Evolutionary conservation across 2,113 vertebrate genomes (phyloP).

Genomic region (Meleagris gallopavo): DNA sequence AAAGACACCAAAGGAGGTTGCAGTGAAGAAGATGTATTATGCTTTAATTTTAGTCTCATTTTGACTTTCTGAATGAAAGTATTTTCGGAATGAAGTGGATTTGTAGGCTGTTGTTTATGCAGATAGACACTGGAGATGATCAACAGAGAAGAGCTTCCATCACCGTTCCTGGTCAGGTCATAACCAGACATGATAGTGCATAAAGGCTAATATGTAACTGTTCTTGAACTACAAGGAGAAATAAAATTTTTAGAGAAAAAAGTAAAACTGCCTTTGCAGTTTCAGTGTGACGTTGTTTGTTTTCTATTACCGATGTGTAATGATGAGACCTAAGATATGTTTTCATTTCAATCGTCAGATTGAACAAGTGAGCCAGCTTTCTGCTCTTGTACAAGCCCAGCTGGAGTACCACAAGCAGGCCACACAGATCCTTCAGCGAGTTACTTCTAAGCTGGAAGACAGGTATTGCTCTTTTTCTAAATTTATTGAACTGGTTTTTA

Average conservation of each 20-base stretch:
- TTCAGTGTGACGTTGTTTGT: background rate
- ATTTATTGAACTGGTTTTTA: background rate
- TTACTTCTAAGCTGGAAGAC: conserved; percentile 91
- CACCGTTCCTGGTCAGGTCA: background rate
- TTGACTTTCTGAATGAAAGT: background rate
- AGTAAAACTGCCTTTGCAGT: background rate
- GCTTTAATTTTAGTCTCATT: background rate
- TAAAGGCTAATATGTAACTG: background rate
- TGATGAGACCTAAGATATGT: background rate
- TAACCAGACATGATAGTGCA: background rate
- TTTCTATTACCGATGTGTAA: background rate
- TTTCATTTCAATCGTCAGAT: conserved; percentile 80
- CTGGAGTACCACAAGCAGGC: conserved; percentile 96
- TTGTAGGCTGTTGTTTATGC: background rate
- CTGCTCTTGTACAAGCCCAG: conserved; percentile 95
- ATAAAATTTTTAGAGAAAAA: background rate
- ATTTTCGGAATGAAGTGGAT: background rate
- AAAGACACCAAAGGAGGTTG: background rate
- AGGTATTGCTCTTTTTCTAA: conserved; percentile 77
- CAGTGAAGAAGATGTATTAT: background rate
- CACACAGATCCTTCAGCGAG: conserved; percentile 91
- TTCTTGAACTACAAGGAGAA: background rate
- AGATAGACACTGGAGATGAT: background rate
- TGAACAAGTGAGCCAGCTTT: conserved; percentile 97
- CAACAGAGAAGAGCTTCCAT: background rate